phyloP scores from a whole-genome alignment of 2,113 vertebrate genomes.

The Prionailurus viverrinus region DNA sequence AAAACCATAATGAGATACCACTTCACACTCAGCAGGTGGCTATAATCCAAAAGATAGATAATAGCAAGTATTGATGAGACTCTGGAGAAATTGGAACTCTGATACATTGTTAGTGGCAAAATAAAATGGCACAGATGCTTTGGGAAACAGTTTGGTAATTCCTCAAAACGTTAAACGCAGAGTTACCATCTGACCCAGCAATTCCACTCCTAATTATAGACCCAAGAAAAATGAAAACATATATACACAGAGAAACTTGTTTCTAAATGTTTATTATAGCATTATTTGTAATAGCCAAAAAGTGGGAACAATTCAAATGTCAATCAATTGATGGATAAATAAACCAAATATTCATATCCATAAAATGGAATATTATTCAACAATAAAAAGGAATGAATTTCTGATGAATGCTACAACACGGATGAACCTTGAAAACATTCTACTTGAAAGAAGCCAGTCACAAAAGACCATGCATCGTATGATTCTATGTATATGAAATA shows the following conservation, averaged over 20 bases:
- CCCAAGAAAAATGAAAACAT: not conserved
- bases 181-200: not conserved
- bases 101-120: not conserved
- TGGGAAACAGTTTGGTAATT: not conserved
- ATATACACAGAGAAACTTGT: not conserved
- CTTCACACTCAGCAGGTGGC: not conserved
- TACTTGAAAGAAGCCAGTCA: not conserved
- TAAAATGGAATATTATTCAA: not conserved
- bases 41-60: not conserved
- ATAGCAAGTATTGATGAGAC: not conserved
- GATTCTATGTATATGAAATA: not conserved
- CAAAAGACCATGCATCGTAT: not conserved
- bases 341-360: not conserved
- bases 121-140: not conserved
- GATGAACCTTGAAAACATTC: not conserved
- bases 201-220: not conserved
- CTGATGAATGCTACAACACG: not conserved
- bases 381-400: not conserved
- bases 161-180: not conserved
- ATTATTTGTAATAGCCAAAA: not conserved
- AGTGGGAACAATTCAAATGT: not conserved
- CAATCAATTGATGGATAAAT: not conserved
- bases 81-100: not conserved
- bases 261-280: not conserved
- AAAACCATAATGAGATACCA: not conserved